Percentiles rank a stretch among this genome's conserved stretches.
These are phyloP conservation scores for Pedicia rivosa DNA, from an alignment of 2,888 invertebrate species.

Conservation along the genomic window DNA sequence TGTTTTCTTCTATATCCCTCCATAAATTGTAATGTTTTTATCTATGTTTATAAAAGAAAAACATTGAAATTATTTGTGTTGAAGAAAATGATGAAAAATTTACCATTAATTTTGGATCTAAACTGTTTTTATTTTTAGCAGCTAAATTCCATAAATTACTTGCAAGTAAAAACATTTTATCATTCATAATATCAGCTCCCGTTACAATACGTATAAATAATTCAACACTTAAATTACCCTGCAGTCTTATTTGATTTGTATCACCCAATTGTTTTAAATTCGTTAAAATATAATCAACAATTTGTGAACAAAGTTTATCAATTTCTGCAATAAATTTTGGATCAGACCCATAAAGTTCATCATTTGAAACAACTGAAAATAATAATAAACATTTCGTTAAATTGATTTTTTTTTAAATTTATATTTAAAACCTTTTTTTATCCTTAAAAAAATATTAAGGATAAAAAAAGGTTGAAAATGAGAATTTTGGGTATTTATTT, in stretches of 20 bases:
- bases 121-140: slow-evolving; percentile 38
- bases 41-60: no score
- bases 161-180: slow-evolving; percentile 49
- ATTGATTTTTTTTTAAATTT: no score
- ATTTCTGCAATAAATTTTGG: slow-evolving; percentile 69
- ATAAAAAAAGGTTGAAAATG: no score
- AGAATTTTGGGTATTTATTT: no score
- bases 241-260: slow-evolving; percentile 45
- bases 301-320: slow-evolving; percentile 55
- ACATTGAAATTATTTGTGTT: no score
- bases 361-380: slow-evolving; percentile 91
- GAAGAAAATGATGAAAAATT: no score
- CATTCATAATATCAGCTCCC: slow-evolving; percentile 44
- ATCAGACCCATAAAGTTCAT: slow-evolving; percentile 79
- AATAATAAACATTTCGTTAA: no score
- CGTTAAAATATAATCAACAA: slow-evolving; percentile 59
- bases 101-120: no score
- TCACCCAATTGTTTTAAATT: slow-evolving; percentile 54
- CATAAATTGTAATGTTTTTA: no score
- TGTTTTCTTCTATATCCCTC: no score
- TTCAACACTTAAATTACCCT: slow-evolving; percentile 57
- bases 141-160: slow-evolving; percentile 70
- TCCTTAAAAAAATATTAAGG: no score
- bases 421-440: no score
- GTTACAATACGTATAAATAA: slow-evolving; percentile 49